A percentile compares a stretch with the other conserved stretches of the same genome.
These are phyloP conservation scores for Podargus strigoides DNA, from an alignment of 2,797 vertebrate genomes.

Conservation along the genomic window DNA sequence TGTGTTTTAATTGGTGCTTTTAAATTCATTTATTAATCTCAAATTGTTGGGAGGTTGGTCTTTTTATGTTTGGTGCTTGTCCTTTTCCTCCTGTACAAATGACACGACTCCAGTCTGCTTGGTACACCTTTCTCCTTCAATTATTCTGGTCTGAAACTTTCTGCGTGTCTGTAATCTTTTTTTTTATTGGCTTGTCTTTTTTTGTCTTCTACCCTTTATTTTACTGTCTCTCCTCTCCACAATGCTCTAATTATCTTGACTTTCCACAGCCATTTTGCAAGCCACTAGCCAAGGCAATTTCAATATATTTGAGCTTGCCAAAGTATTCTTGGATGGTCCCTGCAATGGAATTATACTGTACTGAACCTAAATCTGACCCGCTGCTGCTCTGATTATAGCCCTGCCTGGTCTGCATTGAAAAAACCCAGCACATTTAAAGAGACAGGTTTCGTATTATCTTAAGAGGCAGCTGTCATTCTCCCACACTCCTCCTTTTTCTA, in stretches of 20 bases:
- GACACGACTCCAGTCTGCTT: not conserved
- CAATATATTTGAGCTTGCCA: constrained; percentile 16
- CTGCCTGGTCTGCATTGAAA: constrained; percentile 40
- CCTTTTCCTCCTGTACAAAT: not conserved
- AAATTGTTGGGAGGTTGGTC: not conserved
- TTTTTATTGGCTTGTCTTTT: not conserved
- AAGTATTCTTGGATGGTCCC: constrained; percentile 38
- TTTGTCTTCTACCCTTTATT: constrained; percentile 36
- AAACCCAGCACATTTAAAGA: constrained; percentile 54
- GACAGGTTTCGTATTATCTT: constrained; percentile 50
- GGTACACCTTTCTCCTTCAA: not conserved
- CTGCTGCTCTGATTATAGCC: constrained; percentile 62
- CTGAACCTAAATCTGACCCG: constrained; percentile 33
- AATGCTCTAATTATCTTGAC: constrained; percentile 23
- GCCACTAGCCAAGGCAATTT: constrained; percentile 45
- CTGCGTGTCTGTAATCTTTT: not conserved
- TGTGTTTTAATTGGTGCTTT: not conserved
- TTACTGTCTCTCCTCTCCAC: not conserved
- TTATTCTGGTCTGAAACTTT: constrained; percentile 21
- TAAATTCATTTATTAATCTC: not conserved
- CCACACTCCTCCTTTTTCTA: constrained; percentile 20
- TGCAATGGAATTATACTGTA: constrained; percentile 54
- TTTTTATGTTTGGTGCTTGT: not conserved
- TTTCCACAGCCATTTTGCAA: constrained; percentile 40
- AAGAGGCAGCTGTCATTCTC: constrained; percentile 43